Evolutionary conservation across 2,888 invertebrate genomes (phyloP).

Genomic region (Drosophila parthenogenetica): DNA sequence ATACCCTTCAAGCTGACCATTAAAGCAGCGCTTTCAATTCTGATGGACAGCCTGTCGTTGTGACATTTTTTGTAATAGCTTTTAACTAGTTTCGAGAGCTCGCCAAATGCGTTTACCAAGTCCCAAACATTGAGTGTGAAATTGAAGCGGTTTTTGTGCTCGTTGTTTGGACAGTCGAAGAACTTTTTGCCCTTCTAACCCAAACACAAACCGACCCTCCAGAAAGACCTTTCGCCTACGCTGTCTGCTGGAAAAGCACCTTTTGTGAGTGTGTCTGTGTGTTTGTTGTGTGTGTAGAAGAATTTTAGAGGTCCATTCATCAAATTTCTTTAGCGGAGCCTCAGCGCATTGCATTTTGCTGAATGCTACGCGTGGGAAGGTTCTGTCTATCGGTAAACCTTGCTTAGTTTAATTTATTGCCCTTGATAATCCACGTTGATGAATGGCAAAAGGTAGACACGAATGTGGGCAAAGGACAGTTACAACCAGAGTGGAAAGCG

Average conservation of each 20-base stretch:
- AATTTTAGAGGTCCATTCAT: constrained; percentile 67
- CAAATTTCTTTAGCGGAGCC: constrained; percentile 45
- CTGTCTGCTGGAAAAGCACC: constrained; percentile 27
- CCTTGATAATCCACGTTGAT: constrained; percentile 70
- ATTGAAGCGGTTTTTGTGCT: constrained; percentile 34
- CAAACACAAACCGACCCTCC: not conserved
- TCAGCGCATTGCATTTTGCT: constrained; percentile 35
- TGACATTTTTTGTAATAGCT: constrained; percentile 48
- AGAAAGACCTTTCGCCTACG: not conserved
- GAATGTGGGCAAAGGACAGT: not conserved
- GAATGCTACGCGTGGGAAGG: constrained; percentile 4
- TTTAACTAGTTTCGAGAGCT: constrained; percentile 45
- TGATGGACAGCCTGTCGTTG: constrained; percentile 58
- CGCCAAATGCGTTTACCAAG: constrained; percentile 11
- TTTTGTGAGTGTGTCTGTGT: constrained; percentile 5
- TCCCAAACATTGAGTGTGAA: constrained; percentile 45
- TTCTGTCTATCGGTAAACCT: not conserved
- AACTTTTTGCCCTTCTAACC: not conserved
- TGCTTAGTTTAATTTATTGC: constrained; percentile 71
- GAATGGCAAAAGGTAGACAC: constrained; percentile 52
- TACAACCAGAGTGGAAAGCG: not conserved
- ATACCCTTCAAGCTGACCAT: not conserved
- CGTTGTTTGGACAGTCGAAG: constrained; percentile 6
- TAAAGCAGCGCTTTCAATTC: constrained; percentile 23
- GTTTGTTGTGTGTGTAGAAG: constrained; percentile 11